Conservation (phyloP, 2,113 vertebrate species). For the Melanostigma gelatinosum region DNA sequence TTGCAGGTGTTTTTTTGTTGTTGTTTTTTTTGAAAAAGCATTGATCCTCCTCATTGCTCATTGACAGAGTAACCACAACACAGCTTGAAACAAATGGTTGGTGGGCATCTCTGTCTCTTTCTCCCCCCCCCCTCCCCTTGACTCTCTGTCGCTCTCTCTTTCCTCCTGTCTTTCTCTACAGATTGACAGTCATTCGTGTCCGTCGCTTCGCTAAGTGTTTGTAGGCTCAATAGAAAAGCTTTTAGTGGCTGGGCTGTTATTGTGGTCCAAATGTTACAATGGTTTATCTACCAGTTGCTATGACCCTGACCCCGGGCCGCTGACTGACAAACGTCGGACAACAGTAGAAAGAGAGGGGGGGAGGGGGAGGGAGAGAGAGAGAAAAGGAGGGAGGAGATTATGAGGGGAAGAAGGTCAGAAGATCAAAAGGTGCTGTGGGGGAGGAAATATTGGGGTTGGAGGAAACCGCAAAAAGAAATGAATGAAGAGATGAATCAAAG, state of each 20-base stretch:
- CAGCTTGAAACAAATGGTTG: not conserved
- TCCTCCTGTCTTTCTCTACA: not conserved
- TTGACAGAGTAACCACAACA: slow-evolving; percentile 13
- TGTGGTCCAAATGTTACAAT: slow-evolving; percentile 1
- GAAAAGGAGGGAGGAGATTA: not conserved
- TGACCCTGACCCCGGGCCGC: not conserved
- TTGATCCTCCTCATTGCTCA: slow-evolving; percentile 3
- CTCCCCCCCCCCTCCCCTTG: not conserved
- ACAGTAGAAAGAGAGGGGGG: not conserved
- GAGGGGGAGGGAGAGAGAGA: not conserved
- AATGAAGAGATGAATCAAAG: not conserved
- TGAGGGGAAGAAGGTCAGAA: not conserved
- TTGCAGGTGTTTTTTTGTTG: not conserved
- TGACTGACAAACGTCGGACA: not conserved
- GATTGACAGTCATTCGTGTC: not conserved
- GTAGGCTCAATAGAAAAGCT: slow-evolving; percentile 12
- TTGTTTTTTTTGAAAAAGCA: slow-evolving; percentile 6
- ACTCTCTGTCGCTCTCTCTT: not conserved
- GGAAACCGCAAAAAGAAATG: not conserved
- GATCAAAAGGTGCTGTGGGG: not conserved
- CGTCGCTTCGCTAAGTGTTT: slow-evolving; percentile 5
- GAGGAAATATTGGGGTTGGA: not conserved
- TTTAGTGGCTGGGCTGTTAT: not conserved
- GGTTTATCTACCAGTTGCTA: not conserved
- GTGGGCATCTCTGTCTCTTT: not conserved